phyloP scores from a whole-genome alignment of 2,797 vertebrate species.

The Argya squamiceps region DNA sequence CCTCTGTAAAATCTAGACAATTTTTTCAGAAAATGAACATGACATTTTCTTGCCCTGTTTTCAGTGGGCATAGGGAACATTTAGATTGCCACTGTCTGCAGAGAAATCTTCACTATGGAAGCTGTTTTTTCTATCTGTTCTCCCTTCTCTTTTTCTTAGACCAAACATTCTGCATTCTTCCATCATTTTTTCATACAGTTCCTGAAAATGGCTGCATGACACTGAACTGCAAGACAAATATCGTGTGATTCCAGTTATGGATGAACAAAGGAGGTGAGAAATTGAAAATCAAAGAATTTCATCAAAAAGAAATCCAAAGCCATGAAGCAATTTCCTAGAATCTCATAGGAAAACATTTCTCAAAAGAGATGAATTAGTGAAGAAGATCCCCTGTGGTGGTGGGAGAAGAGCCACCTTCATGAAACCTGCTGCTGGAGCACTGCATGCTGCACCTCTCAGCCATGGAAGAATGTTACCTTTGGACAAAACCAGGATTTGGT shows the following conservation, averaged over 20 bases:
- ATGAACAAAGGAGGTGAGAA: neutral
- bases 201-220: neutral
- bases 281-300: neutral
- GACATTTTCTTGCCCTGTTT: neutral
- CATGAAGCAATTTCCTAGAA: neutral
- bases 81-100: neutral
- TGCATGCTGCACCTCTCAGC: neutral
- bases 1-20: too few species aligned
- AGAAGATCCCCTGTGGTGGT: accelerated
- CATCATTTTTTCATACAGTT: neutral
- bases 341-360: neutral
- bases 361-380: neutral
- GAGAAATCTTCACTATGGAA: neutral
- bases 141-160: neutral
- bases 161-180: neutral
- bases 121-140: neutral
- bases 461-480: neutral
- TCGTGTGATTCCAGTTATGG: neutral
- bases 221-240: neutral
- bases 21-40: neutral
- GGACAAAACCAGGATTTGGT: neutral
- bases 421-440: neutral
- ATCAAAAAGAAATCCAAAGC: neutral
- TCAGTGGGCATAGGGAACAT: neutral
- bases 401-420: neutral